Conservation (phyloP, 2,113 vertebrate species). For the Pachypanchax playfairii region DNA sequence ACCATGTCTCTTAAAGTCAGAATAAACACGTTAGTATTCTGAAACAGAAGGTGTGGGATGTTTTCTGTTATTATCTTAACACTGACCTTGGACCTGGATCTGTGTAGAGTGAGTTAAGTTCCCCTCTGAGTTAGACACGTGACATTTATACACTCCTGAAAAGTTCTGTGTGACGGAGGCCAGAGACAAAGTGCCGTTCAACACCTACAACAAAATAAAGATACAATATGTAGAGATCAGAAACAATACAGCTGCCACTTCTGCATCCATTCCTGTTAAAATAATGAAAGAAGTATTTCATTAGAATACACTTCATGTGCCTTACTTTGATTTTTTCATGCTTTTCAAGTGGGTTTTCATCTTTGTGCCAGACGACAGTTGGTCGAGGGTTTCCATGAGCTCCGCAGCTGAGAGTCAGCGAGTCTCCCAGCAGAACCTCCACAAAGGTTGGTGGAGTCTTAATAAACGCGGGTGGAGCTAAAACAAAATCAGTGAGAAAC, state of each 20-base stretch:
- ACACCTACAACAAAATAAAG: conserved; percentile 76
- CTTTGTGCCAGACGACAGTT: conserved; percentile 87
- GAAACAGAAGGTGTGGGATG: neutral
- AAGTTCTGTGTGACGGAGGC: conserved; percentile 79
- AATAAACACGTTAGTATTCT: too few relatives aligned
- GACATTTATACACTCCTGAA: conserved; percentile 90
- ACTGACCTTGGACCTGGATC: conserved; percentile 92
- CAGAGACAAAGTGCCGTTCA: conserved; percentile 88
- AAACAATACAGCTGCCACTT: conserved; percentile 26
- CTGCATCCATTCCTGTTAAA: conserved; percentile 1
- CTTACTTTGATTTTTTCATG: conserved; percentile 85
- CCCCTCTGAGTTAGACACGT: conserved; percentile 90
- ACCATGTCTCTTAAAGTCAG: neutral
- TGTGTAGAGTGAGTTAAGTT: conserved; percentile 85
- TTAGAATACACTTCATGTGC: conserved; percentile 37
- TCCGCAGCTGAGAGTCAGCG: conserved; percentile 85
- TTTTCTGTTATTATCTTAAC: conserved; percentile 9
- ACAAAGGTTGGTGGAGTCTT: conserved; percentile 86
- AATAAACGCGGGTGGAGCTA: conserved; percentile 90
- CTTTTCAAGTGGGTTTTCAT: conserved; percentile 77
- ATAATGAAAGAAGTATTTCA: conserved; percentile 32
- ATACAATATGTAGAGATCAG: conserved; percentile 11
- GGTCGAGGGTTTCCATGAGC: conserved; percentile 91
- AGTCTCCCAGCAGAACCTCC: conserved; percentile 85
- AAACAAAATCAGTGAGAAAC: conserved; percentile 9